A percentile compares a stretch with the other conserved stretches of the same genome.
Conservation (phyloP, 2,888 invertebrate genomes). For the Muschampia plurimacula region DNA sequence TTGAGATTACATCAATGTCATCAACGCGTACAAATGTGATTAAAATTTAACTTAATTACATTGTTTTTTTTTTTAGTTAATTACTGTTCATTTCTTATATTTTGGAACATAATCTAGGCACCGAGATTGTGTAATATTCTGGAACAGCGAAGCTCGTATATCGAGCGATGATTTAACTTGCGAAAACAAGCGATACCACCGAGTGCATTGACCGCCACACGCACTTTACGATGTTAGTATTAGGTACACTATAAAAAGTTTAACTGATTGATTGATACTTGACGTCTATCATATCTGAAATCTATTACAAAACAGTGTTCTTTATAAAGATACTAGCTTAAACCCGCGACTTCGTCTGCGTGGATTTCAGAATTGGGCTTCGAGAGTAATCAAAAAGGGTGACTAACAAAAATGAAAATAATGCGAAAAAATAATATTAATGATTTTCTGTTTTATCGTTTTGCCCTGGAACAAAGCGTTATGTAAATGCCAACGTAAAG, state of each 20-base stretch:
- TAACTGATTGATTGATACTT: no score
- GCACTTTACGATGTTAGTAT: not conserved
- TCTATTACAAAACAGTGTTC: no score
- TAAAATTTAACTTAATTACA: not conserved
- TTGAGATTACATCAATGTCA: not conserved
- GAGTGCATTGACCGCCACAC: not conserved
- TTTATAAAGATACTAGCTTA: no score
- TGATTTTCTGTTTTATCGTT: no score
- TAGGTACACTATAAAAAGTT: not conserved
- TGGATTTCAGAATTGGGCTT: no score
- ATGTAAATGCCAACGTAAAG: no score
- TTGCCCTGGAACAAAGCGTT: no score
- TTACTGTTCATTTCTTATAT: not conserved
- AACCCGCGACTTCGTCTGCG: no score
- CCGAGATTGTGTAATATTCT: not conserved
- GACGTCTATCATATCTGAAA: no score
- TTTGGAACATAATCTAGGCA: not conserved
- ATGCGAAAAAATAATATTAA: no score
- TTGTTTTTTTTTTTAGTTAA: not conserved
- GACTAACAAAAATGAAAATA: no score
- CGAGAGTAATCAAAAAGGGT: no score
- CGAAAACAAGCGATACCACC: slow-evolving; percentile 1
- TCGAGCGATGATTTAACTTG: not conserved
- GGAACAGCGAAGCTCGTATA: not conserved
- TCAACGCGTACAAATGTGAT: not conserved